Conservation (phyloP, 2,888 invertebrate genomes). For the Melitaea athalia region DNA sequence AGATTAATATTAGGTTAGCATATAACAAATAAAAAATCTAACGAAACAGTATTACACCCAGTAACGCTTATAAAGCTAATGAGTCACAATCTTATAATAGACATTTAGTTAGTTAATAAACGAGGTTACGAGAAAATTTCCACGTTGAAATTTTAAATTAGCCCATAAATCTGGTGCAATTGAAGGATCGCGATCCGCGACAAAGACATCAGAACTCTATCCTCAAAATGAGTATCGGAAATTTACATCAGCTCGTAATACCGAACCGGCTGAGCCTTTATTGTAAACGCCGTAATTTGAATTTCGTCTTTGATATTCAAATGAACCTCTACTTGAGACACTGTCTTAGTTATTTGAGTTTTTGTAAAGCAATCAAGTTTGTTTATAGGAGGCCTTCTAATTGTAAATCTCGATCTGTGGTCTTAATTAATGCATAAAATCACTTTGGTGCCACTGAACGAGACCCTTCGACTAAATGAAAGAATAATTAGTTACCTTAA, state of each 20-base stretch:
- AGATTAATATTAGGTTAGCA: too few relatives aligned
- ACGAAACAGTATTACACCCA: background rate
- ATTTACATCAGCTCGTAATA: constrained; percentile 81
- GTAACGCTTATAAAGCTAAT: background rate
- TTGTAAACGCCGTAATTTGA: constrained; percentile 82
- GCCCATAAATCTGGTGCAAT: constrained; percentile 44
- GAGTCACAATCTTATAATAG: background rate
- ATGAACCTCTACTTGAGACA: constrained; percentile 81
- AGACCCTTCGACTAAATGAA: constrained; percentile 42
- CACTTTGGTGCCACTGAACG: constrained; percentile 59
- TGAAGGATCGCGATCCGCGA: constrained; percentile 56
- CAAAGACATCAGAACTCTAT: constrained; percentile 75
- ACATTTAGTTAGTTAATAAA: constrained; percentile 4
- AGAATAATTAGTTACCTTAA: constrained; percentile 10
- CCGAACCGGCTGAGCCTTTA: constrained; percentile 77
- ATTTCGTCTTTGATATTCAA: constrained; percentile 82
- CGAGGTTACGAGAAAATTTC: constrained; percentile 21
- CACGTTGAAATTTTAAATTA: constrained; percentile 41
- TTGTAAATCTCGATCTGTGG: constrained; percentile 80
- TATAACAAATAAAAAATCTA: background rate
- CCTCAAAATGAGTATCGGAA: constrained; percentile 81
- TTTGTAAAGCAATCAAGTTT: constrained; percentile 83
- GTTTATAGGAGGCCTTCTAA: constrained; percentile 78
- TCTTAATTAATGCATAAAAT: constrained; percentile 78
- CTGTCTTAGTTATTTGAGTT: constrained; percentile 82